A percentile compares a stretch with the other conserved stretches of the same genome.
Evolutionary conservation across 2,113 vertebrate species (phyloP).

Genomic region (Vulpes lagopus): DNA sequence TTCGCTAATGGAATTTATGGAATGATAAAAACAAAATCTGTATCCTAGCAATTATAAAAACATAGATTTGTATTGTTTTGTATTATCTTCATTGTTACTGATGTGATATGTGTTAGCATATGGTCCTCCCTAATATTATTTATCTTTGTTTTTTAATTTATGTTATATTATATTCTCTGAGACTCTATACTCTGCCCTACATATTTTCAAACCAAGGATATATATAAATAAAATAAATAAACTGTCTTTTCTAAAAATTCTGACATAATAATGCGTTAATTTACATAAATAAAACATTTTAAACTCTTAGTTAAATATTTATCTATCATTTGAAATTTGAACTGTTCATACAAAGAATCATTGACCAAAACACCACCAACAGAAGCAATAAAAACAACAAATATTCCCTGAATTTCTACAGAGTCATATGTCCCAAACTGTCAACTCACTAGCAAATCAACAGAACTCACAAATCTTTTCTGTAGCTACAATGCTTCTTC

Average conservation of each 20-base stretch:
- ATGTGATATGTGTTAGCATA: background rate
- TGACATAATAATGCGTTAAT: background rate
- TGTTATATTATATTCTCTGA: background rate
- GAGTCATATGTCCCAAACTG: background rate
- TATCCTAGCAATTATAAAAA: background rate
- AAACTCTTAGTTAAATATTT: background rate
- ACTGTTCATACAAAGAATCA: background rate
- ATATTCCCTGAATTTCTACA: background rate
- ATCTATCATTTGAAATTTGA: background rate
- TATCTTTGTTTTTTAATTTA: background rate
- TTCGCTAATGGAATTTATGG: background rate
- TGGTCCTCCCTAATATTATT: background rate
- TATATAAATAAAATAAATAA: background rate
- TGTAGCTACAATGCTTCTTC: no score
- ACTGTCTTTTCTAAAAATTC: background rate
- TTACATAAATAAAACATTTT: background rate
- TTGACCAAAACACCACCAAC: background rate
- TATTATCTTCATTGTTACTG: background rate
- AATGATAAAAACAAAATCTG: background rate
- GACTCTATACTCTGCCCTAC: background rate
- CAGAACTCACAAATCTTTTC: background rate
- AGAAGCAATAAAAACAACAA: background rate
- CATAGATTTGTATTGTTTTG: background rate
- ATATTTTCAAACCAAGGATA: background rate
- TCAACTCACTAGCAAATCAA: background rate